Evolutionary conservation across 2,888 invertebrate species (phyloP).

Genomic region (Parnassius mnemosyne): DNA sequence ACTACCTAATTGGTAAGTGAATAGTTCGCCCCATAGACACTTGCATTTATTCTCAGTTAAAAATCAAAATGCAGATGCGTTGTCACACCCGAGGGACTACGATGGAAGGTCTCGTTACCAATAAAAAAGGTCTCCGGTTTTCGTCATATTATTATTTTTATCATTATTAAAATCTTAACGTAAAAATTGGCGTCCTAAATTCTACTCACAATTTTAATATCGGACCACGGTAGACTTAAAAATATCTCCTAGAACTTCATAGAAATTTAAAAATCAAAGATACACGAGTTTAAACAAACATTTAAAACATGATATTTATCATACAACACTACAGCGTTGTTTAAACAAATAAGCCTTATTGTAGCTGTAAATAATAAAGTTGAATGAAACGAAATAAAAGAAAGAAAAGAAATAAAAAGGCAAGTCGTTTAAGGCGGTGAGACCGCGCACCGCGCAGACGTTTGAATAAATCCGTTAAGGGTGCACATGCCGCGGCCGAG

Average conservation of each 20-base stretch:
- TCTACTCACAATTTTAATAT: too few relatives aligned
- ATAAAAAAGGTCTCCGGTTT: too few relatives aligned
- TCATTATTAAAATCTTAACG: too few relatives aligned
- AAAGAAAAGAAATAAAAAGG: slow-evolving; percentile 24
- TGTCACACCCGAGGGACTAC: too few relatives aligned
- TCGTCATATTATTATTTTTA: too few relatives aligned
- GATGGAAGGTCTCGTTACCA: too few relatives aligned
- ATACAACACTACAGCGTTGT: slow-evolving; percentile 9
- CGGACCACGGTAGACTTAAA: too few relatives aligned
- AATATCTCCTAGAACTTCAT: background rate
- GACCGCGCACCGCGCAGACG: slow-evolving; percentile 53
- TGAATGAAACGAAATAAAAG: slow-evolving; percentile 25
- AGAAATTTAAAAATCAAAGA: background rate
- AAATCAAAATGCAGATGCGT: too few relatives aligned
- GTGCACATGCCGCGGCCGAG: slow-evolving; percentile 58
- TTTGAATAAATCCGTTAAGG: slow-evolving; percentile 77
- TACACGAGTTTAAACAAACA: slow-evolving; percentile 11
- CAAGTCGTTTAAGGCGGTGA: slow-evolving; percentile 21
- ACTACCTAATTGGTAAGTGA: too few relatives aligned
- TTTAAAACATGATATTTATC: slow-evolving; percentile 12
- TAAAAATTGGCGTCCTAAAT: too few relatives aligned
- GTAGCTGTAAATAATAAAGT: slow-evolving; percentile 27
- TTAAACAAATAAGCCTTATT: slow-evolving; percentile 19
- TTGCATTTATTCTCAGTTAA: too few relatives aligned
- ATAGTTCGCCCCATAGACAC: too few relatives aligned